A percentile compares a stretch with the other conserved stretches of the same genome.
These are phyloP conservation scores for Sparidentex hasta DNA, from an alignment of 2,797 vertebrate genomes.

Conservation along the genomic window DNA sequence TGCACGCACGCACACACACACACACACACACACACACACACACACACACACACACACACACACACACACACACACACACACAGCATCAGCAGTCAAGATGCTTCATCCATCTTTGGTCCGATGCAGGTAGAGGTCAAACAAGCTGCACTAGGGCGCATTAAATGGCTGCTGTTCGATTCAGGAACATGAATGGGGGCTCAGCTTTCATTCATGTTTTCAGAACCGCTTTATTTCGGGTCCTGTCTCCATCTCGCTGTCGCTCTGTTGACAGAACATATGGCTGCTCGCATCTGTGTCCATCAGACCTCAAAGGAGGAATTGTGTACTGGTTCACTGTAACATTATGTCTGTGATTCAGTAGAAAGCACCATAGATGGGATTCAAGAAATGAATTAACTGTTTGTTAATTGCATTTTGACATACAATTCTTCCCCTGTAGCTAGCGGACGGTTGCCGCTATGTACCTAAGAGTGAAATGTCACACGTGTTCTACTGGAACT, in stretches of 20 bases:
- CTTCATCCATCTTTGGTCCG: constrained; percentile 33
- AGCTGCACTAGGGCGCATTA: neutral
- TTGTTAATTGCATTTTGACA: neutral
- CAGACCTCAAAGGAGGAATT: constrained; percentile 6
- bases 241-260: neutral
- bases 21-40: constrained; percentile 20
- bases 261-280: constrained; percentile 36
- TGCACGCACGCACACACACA: neutral
- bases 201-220: constrained; percentile 41
- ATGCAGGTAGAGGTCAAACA: constrained; percentile 56
- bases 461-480: neutral
- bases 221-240: constrained; percentile 12
- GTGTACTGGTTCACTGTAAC: neutral
- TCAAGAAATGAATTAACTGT: neutral
- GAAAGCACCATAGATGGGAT: neutral
- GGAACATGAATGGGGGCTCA: constrained; percentile 27
- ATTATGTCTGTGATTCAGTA: constrained; percentile 3
- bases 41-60: constrained; percentile 11
- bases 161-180: constrained; percentile 21
- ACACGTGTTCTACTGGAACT: neutral
- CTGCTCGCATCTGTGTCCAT: constrained; percentile 20
- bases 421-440: neutral
- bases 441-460: neutral
- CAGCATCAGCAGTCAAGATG: constrained; percentile 17
- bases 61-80: constrained; percentile 10